Evolutionary conservation across 1,140 invertebrate species (phyloP).

Genomic region (Matsumurasca onukii): DNA sequence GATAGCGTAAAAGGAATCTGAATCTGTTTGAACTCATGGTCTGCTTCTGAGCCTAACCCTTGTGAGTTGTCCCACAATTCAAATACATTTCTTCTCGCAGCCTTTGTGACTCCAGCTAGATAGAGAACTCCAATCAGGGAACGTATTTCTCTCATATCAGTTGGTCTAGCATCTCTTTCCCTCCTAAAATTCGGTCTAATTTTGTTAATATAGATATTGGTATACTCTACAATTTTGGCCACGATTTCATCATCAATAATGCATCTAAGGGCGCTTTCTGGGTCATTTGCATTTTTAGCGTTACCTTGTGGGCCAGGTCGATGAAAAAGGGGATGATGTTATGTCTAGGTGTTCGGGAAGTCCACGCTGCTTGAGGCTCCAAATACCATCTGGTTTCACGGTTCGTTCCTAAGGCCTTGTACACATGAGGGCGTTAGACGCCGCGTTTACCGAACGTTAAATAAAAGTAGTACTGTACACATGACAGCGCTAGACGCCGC

Average conservation of each 20-base stretch:
- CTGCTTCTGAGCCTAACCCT: neutral
- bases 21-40: slow-evolving; percentile 36
- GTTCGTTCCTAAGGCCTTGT: too few species aligned
- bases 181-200: neutral
- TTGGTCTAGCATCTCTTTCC: neutral
- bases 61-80: neutral
- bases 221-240: neutral
- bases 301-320: neutral
- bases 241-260: neutral
- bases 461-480: neutral
- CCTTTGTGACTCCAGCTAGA: neutral
- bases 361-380: too few species aligned
- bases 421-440: slow-evolving; percentile 17
- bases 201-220: slow-evolving; percentile 15
- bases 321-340: too few species aligned
- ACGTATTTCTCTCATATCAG: neutral
- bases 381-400: too few species aligned
- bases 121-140: neutral
- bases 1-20: slow-evolving; percentile 33
- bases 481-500: slow-evolving; percentile 11
- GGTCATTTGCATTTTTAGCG: neutral
- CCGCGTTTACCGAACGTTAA: neutral
- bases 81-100: neutral
- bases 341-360: too few species aligned
- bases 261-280: too few species aligned